phyloP scores from a whole-genome alignment of 1,140 invertebrate species.

The Drosophila nikananu region DNA sequence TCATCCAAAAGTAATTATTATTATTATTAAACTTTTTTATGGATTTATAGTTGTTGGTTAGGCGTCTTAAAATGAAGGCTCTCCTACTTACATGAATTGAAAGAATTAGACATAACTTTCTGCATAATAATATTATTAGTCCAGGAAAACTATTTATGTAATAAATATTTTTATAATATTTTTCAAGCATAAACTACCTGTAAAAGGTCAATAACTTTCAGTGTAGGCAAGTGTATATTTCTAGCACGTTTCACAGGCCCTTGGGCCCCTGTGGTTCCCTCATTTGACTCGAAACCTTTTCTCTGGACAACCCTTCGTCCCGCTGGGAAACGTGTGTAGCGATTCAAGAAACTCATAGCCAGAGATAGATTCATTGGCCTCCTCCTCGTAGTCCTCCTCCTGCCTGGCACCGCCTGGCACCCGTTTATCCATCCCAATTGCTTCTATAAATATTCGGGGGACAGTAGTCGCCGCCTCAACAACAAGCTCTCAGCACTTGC shows the following conservation, averaged over 20 bases:
- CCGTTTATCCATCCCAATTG: slow-evolving; percentile 29
- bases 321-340: slow-evolving; percentile 40
- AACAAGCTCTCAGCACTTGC: slow-evolving; percentile 46
- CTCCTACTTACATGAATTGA: not conserved
- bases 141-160: too few relatives aligned
- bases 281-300: slow-evolving; percentile 13
- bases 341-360: not conserved
- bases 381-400: not conserved
- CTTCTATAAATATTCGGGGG: slow-evolving; percentile 44
- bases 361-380: slow-evolving; percentile 26
- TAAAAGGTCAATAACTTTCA: not conserved
- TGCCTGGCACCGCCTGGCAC: slow-evolving; percentile 32
- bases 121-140: too few relatives aligned
- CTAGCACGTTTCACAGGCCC: slow-evolving; percentile 22
- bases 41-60: not conserved
- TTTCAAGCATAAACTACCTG: not conserved
- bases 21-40: not conserved
- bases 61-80: not conserved
- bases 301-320: slow-evolving; percentile 12
- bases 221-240: slow-evolving; percentile 18
- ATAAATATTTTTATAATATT: too few relatives aligned
- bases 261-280: slow-evolving; percentile 1
- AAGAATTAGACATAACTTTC: not conserved
- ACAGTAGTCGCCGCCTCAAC: slow-evolving; percentile 16
- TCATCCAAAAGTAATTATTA: not conserved